Base-by-base conservation (phyloP, 2,888 invertebrate genomes). In the Apodemia mormo region DNA sequence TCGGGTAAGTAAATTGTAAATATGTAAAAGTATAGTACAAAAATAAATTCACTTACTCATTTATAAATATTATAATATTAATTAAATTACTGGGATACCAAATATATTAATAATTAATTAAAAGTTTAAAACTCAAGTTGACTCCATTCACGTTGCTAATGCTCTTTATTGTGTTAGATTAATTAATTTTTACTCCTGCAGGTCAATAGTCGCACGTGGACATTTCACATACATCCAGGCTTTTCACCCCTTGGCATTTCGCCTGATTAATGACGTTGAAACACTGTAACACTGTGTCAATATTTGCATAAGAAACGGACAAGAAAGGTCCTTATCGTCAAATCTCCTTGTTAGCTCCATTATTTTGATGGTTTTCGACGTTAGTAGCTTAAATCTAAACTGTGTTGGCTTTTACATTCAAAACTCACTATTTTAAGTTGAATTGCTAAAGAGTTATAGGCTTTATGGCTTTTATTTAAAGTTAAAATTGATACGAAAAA, bases 241-340 rank as follows among this genome's bases (percentile, higher is more conserved):
- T 68, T 76, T 77, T 79, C 30, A 69, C 40, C 84, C 86, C 84
- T 80, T 82, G 83, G 79, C 84, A 84, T 85, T 84, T 82, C 77
- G 78, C 77, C 81, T 92, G 93, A 93, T 93, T 92, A 92, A 93
- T 93, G 92, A 88, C 82, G 79, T 54, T 54, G 52, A 54, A 54
- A 54, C 52, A 54, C 52, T 54, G 82, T 81, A 85, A 88, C 89
- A 89, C 84, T 90, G 88, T 87, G 82, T 89, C 88, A 92, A 92
- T 92, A 93, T 93, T 93, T 92, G 93, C 92, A 93, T 93, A 92
- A 91, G 93, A 93, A 93, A 90, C 84, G 86, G 82, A 82, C 86
- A 85, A 86, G 90, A 87, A 86, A 87, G 83, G 81, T 85, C 85
- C 85, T 85, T 90, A 90, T 90, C 84, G 82, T 85, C 85, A 83